Evolutionary conservation across 2,888 invertebrate species (phyloP), one percentile per base, ranked within the genome.

Genomic region (Heliconius sara): DNA sequence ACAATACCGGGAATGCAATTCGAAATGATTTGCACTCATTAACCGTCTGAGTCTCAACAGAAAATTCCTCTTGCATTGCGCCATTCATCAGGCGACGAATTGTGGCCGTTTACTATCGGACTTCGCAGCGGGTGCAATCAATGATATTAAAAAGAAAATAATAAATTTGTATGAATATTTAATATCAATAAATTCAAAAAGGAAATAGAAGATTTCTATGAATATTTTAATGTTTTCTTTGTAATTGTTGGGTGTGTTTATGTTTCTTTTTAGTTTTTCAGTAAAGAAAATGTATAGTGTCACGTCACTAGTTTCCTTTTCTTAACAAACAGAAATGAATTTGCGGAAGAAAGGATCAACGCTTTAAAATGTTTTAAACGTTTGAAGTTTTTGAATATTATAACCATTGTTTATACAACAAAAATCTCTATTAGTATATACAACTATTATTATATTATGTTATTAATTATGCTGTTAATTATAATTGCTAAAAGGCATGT

Each of bases 21-120:
- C 90, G 90, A 91, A 92, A 93, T 93, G 91, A 93, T 94, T 92
- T 92, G 91, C 90, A 90, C 91, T 90, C 90, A 93, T 93, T 93
- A 94, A 90, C 87, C 85, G 84, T 84, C 83, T 81, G 84, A 83
- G 91, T 92, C 92, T 91, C 89, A 90, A 91, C 91, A 84, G 88
- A 87, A 88, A 89, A 92, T 93, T 93, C 92, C 90, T 88, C 86
- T 89, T 84, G 88, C 89, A 90, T 92, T 89, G 90, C 89, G 89
- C 91, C 91, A 92, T 89, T 89, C 89, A 88, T 88, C 87, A 86
- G 85, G 84, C 83, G 87, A 88, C 89, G 89, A 86, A 90, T 87
- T 86, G 87, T 75, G 65, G 83, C 83, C 84, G 68, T 80, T 75
- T 68, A 68, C 67, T 77, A 66, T 57, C 75, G 30, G 75, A 39